Evolutionary conservation across 2,888 invertebrate species (phyloP).

Genomic region (Thelaira solivaga): DNA sequence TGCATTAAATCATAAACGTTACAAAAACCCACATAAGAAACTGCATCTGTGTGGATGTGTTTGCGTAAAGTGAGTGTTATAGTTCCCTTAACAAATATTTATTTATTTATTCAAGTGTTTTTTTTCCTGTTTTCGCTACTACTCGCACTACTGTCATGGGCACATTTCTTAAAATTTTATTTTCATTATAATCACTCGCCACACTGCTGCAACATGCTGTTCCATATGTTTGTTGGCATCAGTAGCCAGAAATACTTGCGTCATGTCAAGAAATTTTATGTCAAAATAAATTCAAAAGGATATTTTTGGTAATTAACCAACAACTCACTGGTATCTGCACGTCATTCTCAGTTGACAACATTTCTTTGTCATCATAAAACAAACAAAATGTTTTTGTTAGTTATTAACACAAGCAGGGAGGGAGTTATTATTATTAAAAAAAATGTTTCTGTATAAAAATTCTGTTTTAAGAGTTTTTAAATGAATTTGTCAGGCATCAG

Average conservation of each 20-base stretch:
- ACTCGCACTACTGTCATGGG: slow-evolving; percentile 2
- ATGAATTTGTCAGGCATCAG: background rate
- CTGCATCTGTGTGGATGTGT: background rate
- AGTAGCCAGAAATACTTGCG: slow-evolving; percentile 42
- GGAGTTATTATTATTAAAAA: background rate
- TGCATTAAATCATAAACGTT: slow-evolving; percentile 27
- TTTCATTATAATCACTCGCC: background rate
- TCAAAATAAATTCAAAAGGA: slow-evolving; percentile 13
- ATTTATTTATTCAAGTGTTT: slow-evolving; percentile 20
- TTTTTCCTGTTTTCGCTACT: slow-evolving; percentile 21
- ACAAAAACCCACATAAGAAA: slow-evolving; percentile 22
- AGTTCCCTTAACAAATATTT: slow-evolving; percentile 1
- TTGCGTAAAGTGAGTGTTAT: background rate
- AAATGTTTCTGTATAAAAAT: background rate
- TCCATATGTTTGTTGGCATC: background rate
- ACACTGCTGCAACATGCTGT: background rate
- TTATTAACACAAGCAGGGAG: background rate
- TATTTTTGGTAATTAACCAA: slow-evolving; percentile 42
- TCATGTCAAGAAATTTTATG: slow-evolving; percentile 10
- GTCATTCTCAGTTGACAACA: background rate
- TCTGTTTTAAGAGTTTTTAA: background rate
- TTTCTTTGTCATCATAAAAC: background rate
- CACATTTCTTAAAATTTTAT: background rate
- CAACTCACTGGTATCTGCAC: background rate
- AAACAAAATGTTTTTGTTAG: background rate